Evolutionary conservation across 2,888 invertebrate species (phyloP).

Genomic region (Leptinotarsa tumamoca): DNA sequence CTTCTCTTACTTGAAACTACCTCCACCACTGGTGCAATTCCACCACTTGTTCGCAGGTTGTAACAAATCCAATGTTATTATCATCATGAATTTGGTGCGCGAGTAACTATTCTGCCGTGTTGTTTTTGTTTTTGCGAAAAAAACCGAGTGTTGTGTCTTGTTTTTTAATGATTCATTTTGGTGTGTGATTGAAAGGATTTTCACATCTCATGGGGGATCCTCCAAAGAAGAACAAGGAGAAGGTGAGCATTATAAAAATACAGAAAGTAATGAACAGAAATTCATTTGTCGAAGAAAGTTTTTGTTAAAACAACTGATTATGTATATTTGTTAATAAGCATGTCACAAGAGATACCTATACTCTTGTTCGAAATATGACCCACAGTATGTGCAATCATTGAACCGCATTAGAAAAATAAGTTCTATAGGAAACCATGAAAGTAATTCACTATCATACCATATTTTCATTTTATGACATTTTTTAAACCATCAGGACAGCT

Average conservation of each 20-base stretch:
- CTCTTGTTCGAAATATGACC: no score
- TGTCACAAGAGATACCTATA: no score
- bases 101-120: conserved; percentile 19
- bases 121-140: conserved; percentile 16
- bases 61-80: conserved; percentile 23
- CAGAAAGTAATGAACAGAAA: no score
- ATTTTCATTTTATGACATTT: no score
- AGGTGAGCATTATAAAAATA: background rate
- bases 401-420: no score
- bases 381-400: no score
- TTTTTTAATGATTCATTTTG: background rate
- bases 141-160: background rate
- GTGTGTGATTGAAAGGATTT: background rate
- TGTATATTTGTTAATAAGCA: no score
- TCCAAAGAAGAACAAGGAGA: background rate
- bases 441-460: no score
- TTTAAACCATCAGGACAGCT: no score
- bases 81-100: conserved; percentile 19
- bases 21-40: conserved; percentile 24
- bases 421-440: no score
- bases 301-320: no score
- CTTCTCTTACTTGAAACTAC: background rate
- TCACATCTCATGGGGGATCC: background rate
- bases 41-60: conserved; percentile 39
- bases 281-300: no score